phyloP scores from a whole-genome alignment of 2,797 vertebrate genomes.

The Toxotes lorentzi region DNA sequence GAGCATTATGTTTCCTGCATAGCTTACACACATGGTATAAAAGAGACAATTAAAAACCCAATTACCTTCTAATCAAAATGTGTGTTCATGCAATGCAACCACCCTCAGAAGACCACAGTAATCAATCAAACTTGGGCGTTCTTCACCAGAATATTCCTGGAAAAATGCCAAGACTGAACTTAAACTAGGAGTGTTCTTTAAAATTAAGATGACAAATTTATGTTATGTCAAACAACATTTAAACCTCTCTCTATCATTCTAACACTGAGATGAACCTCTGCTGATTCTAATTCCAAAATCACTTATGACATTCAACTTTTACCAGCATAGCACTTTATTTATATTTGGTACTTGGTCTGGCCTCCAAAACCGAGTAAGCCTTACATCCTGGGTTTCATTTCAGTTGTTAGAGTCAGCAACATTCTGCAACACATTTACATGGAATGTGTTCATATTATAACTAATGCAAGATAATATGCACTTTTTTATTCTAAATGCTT shows the following conservation, averaged over 20 bases:
- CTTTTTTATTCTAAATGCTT: neutral
- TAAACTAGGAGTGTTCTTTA: neutral
- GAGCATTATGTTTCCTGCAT: neutral
- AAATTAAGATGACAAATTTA: slow-evolving; percentile 18
- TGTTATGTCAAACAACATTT: neutral
- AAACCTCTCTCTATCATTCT: neutral
- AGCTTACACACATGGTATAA: neutral
- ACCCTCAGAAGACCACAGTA: slow-evolving; percentile 13
- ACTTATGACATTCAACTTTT: neutral
- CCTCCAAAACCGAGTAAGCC: neutral
- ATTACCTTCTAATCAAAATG: neutral
- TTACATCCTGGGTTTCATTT: neutral
- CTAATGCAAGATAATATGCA: neutral
- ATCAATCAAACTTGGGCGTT: slow-evolving; percentile 17
- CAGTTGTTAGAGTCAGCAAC: neutral
- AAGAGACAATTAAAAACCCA: neutral
- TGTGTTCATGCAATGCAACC: slow-evolving; percentile 16
- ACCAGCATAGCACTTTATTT: neutral
- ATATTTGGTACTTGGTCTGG: neutral
- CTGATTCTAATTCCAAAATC: slow-evolving; percentile 9
- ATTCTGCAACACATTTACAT: neutral
- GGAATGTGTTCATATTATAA: neutral
- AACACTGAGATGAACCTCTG: neutral
- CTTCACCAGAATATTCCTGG: slow-evolving; percentile 1
- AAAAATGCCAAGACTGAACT: neutral